These are phyloP conservation scores for Caranx ignobilis DNA, from an alignment of 2,113 vertebrate species.

Conservation along the genomic window DNA sequence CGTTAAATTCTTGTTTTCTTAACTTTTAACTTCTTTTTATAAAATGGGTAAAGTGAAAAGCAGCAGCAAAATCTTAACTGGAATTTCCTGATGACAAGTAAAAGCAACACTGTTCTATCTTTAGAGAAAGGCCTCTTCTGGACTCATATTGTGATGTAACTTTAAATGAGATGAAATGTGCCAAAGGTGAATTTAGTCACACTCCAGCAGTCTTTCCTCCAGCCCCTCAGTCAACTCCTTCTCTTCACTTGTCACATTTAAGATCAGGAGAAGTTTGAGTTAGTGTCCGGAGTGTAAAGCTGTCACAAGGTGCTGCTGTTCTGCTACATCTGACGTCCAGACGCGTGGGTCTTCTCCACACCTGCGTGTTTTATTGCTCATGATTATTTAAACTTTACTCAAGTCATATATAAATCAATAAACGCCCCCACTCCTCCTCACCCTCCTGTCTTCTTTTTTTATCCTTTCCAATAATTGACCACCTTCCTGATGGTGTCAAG, in stretches of 20 bases:
- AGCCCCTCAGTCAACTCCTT: background rate
- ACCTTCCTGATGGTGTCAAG: background rate
- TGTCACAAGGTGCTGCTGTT: conserved; percentile 65
- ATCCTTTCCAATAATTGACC: background rate
- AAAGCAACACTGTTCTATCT: background rate
- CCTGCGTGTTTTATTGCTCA: conserved; percentile 26
- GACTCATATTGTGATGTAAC: background rate
- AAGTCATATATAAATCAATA: background rate
- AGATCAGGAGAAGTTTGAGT: conserved; percentile 31
- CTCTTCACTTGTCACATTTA: background rate
- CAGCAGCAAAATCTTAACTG: background rate
- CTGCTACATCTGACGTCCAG: conserved; percentile 17
- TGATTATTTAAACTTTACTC: background rate
- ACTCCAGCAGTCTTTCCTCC: background rate
- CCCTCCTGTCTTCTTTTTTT: no score
- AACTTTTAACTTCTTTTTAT: background rate
- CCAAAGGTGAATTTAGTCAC: background rate
- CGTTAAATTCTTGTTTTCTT: background rate
- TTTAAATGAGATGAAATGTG: background rate
- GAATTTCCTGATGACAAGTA: background rate
- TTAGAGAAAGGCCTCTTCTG: background rate
- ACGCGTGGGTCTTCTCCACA: background rate
- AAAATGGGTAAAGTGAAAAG: background rate
- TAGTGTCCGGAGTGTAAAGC: background rate
- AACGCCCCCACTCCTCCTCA: no score